These are phyloP conservation scores for Lepus timidus DNA, from an alignment of 2,113 vertebrate genomes.

Conservation along the genomic window DNA sequence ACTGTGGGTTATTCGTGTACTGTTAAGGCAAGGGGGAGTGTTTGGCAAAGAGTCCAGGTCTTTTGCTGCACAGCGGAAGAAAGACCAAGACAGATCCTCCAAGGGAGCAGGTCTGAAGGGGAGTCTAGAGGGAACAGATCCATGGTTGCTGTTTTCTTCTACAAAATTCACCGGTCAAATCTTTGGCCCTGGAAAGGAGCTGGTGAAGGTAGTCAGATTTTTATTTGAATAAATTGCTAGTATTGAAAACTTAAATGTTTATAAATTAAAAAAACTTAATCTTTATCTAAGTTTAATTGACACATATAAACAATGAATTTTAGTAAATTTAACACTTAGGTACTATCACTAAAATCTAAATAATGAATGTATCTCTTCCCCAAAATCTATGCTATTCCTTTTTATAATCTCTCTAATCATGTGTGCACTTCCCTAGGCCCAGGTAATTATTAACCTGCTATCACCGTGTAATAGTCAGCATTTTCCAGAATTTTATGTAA, in stretches of 20 bases:
- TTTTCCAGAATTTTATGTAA: slow-evolving; percentile 11
- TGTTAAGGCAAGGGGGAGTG: neutral
- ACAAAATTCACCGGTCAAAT: neutral
- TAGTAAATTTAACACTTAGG: neutral
- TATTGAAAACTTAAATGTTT: neutral
- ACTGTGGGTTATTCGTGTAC: neutral
- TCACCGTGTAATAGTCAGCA: neutral
- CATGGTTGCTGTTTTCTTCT: neutral
- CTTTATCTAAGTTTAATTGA: neutral
- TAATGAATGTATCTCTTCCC: neutral
- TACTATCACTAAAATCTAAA: neutral
- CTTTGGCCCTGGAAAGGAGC: neutral
- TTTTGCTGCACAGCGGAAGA: neutral
- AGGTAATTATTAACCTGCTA: neutral
- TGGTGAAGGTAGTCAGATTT: neutral
- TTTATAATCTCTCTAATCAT: neutral
- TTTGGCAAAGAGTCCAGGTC: neutral
- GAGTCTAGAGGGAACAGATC: neutral
- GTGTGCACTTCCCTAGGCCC: neutral
- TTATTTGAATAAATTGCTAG: neutral
- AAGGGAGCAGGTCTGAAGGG: neutral
- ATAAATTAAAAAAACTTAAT: neutral
- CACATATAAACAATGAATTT: neutral
- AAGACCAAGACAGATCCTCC: neutral
- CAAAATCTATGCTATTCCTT: neutral